Conservation (phyloP, 2,797 vertebrate species). For the Chiloscyllium punctatum region DNA sequence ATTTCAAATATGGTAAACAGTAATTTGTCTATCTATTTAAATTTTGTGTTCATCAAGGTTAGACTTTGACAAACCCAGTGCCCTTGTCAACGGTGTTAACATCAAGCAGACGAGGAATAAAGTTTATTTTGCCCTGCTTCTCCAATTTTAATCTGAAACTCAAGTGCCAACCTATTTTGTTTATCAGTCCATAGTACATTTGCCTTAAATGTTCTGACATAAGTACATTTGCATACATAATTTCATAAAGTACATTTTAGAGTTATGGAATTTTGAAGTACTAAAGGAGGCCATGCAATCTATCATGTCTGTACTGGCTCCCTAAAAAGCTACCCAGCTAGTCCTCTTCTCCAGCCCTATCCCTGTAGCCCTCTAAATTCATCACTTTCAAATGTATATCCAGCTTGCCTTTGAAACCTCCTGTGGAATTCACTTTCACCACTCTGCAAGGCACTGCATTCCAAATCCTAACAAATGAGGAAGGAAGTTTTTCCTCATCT, state of each 20-base stretch:
- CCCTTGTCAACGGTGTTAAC: not conserved
- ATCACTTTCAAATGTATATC: no score
- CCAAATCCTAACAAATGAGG: no score
- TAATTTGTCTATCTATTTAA: not conserved
- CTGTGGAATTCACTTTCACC: no score
- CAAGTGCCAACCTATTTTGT: not conserved
- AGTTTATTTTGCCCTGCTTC: not conserved
- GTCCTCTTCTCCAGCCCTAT: no score
- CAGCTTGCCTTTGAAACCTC: no score
- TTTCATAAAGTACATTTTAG: not conserved
- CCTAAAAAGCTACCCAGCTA: no score
- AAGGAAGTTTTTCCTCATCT: no score
- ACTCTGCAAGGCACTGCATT: no score
- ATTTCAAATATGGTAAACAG: not conserved
- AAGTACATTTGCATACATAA: not conserved
- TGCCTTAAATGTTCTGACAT: not conserved
- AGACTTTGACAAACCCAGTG: not conserved
- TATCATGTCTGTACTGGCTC: no score
- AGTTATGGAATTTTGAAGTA: no score
- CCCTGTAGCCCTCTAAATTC: no score
- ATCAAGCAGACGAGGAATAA: not conserved
- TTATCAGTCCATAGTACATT: not conserved
- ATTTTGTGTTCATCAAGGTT: not conserved
- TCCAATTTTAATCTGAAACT: not conserved
- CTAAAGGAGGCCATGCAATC: no score